Conservation (phyloP, 1,140 invertebrate genomes). For the Triops cancriformis region DNA sequence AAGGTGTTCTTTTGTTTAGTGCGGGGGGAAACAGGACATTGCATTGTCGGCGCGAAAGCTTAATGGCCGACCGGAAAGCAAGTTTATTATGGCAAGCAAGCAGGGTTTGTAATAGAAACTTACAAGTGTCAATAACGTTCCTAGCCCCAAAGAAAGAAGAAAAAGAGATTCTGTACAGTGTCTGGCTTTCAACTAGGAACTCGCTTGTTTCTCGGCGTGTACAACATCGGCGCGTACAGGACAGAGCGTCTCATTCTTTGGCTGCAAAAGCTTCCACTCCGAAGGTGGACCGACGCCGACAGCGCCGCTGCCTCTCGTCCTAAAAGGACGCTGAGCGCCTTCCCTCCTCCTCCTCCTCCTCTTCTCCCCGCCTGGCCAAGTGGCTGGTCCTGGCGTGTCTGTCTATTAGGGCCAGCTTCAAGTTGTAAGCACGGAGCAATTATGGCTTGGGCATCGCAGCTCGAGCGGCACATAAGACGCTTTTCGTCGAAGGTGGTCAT, state of each 20-base stretch:
- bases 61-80: neutral
- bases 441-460: neutral
- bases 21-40: neutral
- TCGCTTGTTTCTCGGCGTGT: too few species aligned
- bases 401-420: neutral
- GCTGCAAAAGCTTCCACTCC: too few species aligned
- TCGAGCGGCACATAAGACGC: neutral
- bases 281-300: too few species aligned
- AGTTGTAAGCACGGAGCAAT: neutral
- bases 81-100: neutral
- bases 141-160: neutral
- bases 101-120: neutral
- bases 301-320: too few species aligned
- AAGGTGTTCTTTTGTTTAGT: too few species aligned
- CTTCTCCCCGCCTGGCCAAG: neutral
- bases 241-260: too few species aligned
- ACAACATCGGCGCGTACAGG: too few species aligned
- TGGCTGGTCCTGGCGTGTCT: neutral
- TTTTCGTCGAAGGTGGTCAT: slow-evolving; percentile 11
- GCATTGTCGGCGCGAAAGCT: neutral
- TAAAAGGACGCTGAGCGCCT: neutral
- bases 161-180: neutral
- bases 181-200: too few species aligned
- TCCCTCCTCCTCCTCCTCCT: neutral
- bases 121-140: neutral